phyloP scores from a whole-genome alignment of 92 coral and sea anemone species.

The Pocillopora meandrina region DNA sequence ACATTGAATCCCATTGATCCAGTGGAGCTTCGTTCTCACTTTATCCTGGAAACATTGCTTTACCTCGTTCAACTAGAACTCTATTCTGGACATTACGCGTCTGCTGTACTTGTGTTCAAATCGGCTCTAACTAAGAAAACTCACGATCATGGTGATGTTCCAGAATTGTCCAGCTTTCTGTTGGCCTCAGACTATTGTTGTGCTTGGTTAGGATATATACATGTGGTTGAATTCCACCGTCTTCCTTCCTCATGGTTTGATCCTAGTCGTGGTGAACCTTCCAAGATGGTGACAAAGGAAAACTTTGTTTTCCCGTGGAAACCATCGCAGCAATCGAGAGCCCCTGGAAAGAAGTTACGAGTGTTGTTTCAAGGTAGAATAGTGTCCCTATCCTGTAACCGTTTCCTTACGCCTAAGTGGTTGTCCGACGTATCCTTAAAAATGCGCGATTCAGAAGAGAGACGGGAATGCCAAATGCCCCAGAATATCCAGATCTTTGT shows the following conservation, averaged over 20 bases:
- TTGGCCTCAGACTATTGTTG: slow-evolving; percentile 69
- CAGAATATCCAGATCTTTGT: too few species aligned
- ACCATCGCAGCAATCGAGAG: slow-evolving; percentile 81
- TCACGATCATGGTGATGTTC: slow-evolving; percentile 22
- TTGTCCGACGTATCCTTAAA: background rate
- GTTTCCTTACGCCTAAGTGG: background rate
- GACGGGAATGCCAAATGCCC: background rate
- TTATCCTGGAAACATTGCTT: slow-evolving; percentile 76
- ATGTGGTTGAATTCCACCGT: slow-evolving; percentile 93
- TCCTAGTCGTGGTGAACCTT: slow-evolving; percentile 70
- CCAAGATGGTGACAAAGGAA: slow-evolving; percentile 88
- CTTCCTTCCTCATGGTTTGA: slow-evolving; percentile 86
- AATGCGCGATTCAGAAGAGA: background rate
- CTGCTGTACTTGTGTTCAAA: slow-evolving; percentile 67
- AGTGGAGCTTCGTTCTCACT: slow-evolving; percentile 74
- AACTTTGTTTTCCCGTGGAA: slow-evolving; percentile 95
- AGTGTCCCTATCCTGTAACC: background rate
- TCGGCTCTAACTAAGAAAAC: slow-evolving; percentile 58
- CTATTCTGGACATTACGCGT: slow-evolving; percentile 67
- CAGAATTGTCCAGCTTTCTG: slow-evolving; percentile 54
- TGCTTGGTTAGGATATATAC: slow-evolving; percentile 89
- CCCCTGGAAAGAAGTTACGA: slow-evolving; percentile 73
- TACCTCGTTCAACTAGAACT: slow-evolving; percentile 83
- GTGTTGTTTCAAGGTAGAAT: slow-evolving; percentile 83
- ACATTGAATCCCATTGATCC: slow-evolving; percentile 39